These are phyloP conservation scores for Subacronicta megacephala DNA, from an alignment of 2,888 invertebrate species.

Conservation along the genomic window DNA sequence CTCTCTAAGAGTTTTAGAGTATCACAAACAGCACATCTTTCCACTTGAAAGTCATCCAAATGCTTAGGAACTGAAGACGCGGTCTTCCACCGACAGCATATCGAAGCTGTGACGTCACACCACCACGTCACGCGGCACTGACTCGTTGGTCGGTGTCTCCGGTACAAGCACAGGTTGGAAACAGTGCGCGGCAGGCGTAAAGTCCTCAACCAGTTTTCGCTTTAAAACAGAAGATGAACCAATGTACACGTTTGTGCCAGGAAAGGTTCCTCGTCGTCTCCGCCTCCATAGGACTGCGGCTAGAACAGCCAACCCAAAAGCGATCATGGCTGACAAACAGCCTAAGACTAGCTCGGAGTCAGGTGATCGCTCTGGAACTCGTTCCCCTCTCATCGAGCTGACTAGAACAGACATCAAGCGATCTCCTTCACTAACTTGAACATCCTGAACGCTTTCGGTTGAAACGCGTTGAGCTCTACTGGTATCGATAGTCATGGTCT, in stretches of 20 bases:
- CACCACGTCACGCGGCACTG: constrained; percentile 87
- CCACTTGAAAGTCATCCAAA: constrained; percentile 73
- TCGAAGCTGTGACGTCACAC: constrained; percentile 92
- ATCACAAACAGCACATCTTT: constrained; percentile 68
- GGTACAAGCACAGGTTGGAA: constrained; percentile 91
- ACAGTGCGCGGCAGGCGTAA: constrained; percentile 84
- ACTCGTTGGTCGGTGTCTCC: constrained; percentile 80
- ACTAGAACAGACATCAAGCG: constrained; percentile 90
- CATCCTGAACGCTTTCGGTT: constrained; percentile 91
- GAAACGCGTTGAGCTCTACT: constrained; percentile 91
- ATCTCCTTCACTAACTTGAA: constrained; percentile 89
- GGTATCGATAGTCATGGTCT: constrained; percentile 91
- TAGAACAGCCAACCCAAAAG: constrained; percentile 85
- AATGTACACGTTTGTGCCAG: constrained; percentile 90
- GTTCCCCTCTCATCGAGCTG: constrained; percentile 91
- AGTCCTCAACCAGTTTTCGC: constrained; percentile 91
- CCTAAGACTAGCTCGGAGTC: constrained; percentile 90
- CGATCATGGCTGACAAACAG: constrained; percentile 89
- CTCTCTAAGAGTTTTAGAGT: constrained; percentile 60
- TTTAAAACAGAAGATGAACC: constrained; percentile 90
- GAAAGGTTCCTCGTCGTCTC: constrained; percentile 87
- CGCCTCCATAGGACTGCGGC: constrained; percentile 89
- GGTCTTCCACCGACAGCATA: constrained; percentile 88
- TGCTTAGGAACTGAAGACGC: constrained; percentile 89
- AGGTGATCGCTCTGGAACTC: constrained; percentile 85